Conservation (phyloP, 2,113 vertebrate species). For the Salvator merianae region DNA sequence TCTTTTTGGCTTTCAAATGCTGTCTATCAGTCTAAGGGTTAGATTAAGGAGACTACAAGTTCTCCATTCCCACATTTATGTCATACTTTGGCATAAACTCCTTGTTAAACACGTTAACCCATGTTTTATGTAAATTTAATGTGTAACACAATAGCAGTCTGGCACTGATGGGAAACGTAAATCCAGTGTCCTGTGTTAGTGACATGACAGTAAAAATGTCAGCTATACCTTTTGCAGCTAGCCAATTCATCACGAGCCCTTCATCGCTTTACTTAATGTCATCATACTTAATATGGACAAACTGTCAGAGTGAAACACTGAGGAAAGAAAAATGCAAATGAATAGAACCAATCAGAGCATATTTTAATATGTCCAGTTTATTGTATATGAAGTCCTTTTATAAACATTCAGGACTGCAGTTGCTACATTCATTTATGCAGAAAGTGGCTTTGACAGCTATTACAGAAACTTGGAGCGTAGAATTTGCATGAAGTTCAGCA, state of each 20-base stretch:
- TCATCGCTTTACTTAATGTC: slow-evolving; percentile 2
- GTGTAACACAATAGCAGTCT: neutral
- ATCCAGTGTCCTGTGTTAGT: neutral
- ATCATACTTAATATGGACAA: neutral
- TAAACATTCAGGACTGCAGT: neutral
- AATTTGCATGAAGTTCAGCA: neutral
- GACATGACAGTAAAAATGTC: neutral
- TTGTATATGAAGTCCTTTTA: neutral
- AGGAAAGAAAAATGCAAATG: neutral
- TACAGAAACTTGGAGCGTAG: neutral
- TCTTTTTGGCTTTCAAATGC: too few species aligned
- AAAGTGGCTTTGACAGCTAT: neutral
- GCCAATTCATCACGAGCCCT: slow-evolving; percentile 6
- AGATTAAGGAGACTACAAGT: too few species aligned
- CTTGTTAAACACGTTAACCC: too few species aligned
- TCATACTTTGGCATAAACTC: too few species aligned
- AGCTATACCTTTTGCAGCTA: neutral
- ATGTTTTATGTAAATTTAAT: neutral
- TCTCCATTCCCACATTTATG: too few species aligned
- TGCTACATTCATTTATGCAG: neutral
- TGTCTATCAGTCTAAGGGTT: too few species aligned
- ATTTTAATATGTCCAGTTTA: neutral
- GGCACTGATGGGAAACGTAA: neutral
- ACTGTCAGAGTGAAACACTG: neutral
- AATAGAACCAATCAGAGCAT: neutral